These are phyloP conservation scores for Cyprinus carpio DNA, from an alignment of 2,113 vertebrate genomes.

Conservation along the genomic window DNA sequence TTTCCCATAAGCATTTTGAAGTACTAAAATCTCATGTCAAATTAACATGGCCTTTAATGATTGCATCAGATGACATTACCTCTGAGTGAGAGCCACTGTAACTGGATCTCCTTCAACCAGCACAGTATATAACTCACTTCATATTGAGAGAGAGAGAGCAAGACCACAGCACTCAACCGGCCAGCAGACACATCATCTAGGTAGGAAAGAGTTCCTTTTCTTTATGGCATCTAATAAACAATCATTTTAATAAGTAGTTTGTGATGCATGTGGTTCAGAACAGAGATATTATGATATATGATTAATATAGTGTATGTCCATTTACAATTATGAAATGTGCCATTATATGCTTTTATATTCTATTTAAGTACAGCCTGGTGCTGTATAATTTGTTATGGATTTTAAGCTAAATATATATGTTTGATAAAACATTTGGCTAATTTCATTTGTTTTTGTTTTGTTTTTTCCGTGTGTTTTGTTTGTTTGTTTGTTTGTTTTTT, in stretches of 20 bases:
- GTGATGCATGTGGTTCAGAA: neutral
- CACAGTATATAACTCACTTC: conserved; percentile 51
- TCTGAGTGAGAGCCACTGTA: conserved; percentile 47
- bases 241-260: neutral
- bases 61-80: conserved; percentile 37
- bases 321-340: neutral
- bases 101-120: conserved; percentile 47
- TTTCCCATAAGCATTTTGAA: conserved; percentile 20
- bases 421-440: neutral
- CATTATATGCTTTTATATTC: neutral
- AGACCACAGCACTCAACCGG: conserved; percentile 4
- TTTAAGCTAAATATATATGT: neutral
- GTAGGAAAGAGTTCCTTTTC: conserved; percentile 41
- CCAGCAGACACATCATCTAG: conserved; percentile 33
- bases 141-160: conserved; percentile 1
- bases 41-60: conserved; percentile 31
- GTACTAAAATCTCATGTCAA: conserved; percentile 13
- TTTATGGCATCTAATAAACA: conserved; percentile 6
- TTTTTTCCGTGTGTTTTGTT: no score
- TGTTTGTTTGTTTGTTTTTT: no score
- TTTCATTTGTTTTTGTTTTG: neutral
- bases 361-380: neutral
- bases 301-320: neutral
- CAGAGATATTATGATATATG: neutral
- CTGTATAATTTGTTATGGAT: neutral